A percentile compares a stretch with the other conserved stretches of the same genome.
Evolutionary conservation across 2,888 invertebrate genomes (phyloP).

Genomic region (Smittia aterrima): DNA sequence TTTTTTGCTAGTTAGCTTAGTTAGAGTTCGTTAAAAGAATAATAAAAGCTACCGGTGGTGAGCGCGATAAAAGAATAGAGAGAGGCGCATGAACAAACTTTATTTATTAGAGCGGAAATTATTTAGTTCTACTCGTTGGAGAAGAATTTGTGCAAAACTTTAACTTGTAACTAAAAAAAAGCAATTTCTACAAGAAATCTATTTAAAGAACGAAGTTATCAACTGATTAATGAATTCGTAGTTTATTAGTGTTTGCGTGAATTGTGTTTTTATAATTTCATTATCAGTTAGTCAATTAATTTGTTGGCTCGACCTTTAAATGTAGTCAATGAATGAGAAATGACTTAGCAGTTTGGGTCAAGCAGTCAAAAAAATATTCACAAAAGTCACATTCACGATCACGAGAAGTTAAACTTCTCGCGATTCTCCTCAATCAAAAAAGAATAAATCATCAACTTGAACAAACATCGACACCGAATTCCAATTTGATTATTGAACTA

Average conservation of each 20-base stretch:
- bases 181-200: not conserved
- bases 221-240: too few relatives aligned
- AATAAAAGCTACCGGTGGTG: slow-evolving; percentile 11
- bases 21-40: not conserved
- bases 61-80: not conserved
- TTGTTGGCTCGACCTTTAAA: too few relatives aligned
- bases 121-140: too few relatives aligned
- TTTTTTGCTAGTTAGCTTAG: not conserved
- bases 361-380: too few relatives aligned
- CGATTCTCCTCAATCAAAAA: not conserved
- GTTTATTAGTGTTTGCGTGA: too few relatives aligned
- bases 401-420: too few relatives aligned
- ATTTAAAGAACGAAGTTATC: not conserved
- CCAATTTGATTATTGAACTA: not conserved
- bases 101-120: not conserved
- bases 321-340: too few relatives aligned
- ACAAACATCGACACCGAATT: slow-evolving; percentile 4
- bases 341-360: too few relatives aligned
- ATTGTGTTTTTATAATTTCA: too few relatives aligned
- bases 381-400: too few relatives aligned
- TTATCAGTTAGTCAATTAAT: too few relatives aligned
- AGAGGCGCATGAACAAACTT: not conserved
- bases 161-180: not conserved
- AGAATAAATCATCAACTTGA: not conserved
- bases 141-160: not conserved